Percentiles rank a stretch among this genome's conserved stretches.
phyloP scores from a whole-genome alignment of 2,113 vertebrate genomes.

The Oryzias celebensis region DNA sequence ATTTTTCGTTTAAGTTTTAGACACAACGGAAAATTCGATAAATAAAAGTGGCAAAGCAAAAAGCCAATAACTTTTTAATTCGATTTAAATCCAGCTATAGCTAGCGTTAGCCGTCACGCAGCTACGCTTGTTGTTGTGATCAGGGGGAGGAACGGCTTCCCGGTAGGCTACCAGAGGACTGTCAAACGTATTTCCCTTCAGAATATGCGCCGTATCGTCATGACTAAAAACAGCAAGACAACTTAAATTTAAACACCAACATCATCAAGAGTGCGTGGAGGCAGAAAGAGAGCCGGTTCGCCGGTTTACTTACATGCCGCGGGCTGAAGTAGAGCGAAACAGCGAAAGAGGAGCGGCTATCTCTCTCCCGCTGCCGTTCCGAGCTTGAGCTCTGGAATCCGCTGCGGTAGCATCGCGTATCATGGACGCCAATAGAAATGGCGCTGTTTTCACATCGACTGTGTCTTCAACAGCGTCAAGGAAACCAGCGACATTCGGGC shows the following conservation, averaged over 20 bases:
- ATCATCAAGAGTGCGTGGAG: not conserved
- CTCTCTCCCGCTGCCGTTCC: slow-evolving; percentile 81
- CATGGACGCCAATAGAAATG: slow-evolving; percentile 76
- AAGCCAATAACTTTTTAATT: not conserved
- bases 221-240: slow-evolving; percentile 18
- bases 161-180: slow-evolving; percentile 40
- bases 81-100: not conserved
- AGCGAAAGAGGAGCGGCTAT: slow-evolving; percentile 77
- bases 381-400: slow-evolving; percentile 80
- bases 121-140: slow-evolving; percentile 59
- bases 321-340: slow-evolving; percentile 65
- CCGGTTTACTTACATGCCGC: slow-evolving; percentile 69
- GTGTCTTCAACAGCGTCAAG: slow-evolving; percentile 35
- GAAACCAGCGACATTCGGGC: slow-evolving; percentile 75
- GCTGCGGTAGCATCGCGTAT: slow-evolving; percentile 79
- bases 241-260: not conserved
- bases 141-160: slow-evolving; percentile 68
- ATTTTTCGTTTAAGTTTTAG: slow-evolving; percentile 20
- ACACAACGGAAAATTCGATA: not conserved
- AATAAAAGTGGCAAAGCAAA: not conserved
- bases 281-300: not conserved
- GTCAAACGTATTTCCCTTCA: slow-evolving; percentile 61
- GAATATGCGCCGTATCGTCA: slow-evolving; percentile 71
- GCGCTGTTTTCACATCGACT: slow-evolving; percentile 65
- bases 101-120: slow-evolving; percentile 29